Base-by-base conservation (phyloP, 2,113 vertebrate species). In the Ammospiza caudacuta region DNA sequence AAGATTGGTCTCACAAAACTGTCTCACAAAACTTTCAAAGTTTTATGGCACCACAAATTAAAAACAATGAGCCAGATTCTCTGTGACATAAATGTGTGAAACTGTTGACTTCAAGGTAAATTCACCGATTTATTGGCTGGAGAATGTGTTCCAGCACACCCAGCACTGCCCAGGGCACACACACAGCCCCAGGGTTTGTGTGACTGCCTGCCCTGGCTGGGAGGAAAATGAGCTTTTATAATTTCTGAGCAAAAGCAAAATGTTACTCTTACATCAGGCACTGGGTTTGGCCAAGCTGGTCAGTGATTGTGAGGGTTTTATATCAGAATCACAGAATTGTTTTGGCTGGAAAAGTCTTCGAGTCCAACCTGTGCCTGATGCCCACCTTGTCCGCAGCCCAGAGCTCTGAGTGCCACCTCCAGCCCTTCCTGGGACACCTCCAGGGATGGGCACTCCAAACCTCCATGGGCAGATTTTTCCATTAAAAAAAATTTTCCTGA, bases 31-130 rank as follows among this genome's bases (percentile, higher is more conserved):
- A 74, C 79, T 83, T 90, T 44, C 41, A 18, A 13, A 58, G 37
- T 62, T 95, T 94, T 93, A 86, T 55, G 43, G 43, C 37, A 27
- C 39, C 55, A 67, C 92, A 93, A 83, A 88, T 94, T 92, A 94
- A 85, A 92, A 90, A 90, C 31, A 88, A 84, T 46, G 54, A 89
- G 61, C 68, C 77, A 61, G 77, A 77, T 91, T 94, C 73, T 74
- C 55, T 67, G 46, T 77, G 83, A 73, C 82, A 66, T 92, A 92
- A 92, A 95, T 81, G 75, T 0, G 12, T 55, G 83, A 87, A 87
- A 68, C 73, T 87, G 77, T 89, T 96, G 84, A 70, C 69, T 95
- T 91, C 69, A 81, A 79, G 83, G 90, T 51, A 92, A 92, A 81
- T 80, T 62, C 88, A 74, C n/a, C 55, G 6, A 24, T 92, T 90